These are phyloP conservation scores for Gnathochromis pfefferi DNA, from an alignment of 2,113 vertebrate species.

Conservation along the genomic window DNA sequence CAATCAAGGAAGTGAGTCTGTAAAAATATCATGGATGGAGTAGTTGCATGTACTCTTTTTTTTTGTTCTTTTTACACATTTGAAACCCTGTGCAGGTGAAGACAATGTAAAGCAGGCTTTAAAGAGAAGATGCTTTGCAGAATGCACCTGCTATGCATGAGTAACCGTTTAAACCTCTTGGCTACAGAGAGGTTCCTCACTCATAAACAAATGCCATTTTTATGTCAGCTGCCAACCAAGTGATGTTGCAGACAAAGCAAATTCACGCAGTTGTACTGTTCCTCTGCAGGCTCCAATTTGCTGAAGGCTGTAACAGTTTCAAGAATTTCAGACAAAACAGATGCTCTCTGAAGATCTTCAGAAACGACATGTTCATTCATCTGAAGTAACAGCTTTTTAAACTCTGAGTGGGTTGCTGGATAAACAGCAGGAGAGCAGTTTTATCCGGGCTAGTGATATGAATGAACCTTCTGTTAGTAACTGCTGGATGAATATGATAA, in stretches of 20 bases:
- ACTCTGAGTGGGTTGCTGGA: background rate
- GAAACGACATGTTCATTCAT: background rate
- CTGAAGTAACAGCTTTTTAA: background rate
- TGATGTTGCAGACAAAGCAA: slow-evolving; percentile 4
- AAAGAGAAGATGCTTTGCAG: background rate
- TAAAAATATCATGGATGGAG: background rate
- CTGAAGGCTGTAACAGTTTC: background rate
- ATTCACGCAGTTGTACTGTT: background rate
- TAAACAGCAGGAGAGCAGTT: background rate
- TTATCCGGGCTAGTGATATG: background rate
- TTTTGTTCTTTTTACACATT: background rate
- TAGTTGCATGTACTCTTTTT: slow-evolving; percentile 11
- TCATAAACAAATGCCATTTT: slow-evolving; percentile 8
- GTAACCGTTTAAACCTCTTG: background rate
- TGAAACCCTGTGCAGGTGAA: background rate
- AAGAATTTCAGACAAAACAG: slow-evolving; percentile 4
- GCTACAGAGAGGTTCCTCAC: background rate
- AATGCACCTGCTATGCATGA: background rate
- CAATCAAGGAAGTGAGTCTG: slow-evolving; percentile 16
- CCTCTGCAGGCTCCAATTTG: slow-evolving; percentile 2
- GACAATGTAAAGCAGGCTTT: background rate
- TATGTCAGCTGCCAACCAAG: background rate
- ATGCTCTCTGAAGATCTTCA: slow-evolving; percentile 3
- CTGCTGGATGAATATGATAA: background rate
- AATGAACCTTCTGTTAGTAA: background rate